Evolutionary conservation across 2,113 vertebrate genomes (phyloP).

Genomic region (Phrynocephalus versicolor): DNA sequence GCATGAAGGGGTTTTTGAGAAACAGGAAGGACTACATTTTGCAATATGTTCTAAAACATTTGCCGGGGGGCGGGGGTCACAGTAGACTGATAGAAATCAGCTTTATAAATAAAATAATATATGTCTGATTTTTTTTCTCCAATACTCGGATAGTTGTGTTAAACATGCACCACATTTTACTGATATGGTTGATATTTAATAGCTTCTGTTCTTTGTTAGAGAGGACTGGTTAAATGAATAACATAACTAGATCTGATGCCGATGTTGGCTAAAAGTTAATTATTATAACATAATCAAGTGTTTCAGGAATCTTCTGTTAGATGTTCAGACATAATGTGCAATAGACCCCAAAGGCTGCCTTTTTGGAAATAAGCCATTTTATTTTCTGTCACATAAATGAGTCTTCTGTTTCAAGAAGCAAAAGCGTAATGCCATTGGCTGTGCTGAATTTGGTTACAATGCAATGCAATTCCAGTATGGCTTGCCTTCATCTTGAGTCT

Average conservation of each 20-base stretch:
- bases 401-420: slow-evolving; percentile 16
- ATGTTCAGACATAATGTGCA: background rate
- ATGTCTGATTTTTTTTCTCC: background rate
- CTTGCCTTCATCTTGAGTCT: background rate
- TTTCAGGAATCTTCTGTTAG: background rate
- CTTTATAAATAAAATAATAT: background rate
- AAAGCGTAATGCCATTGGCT: background rate
- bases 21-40: background rate
- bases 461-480: background rate
- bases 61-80: background rate
- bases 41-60: background rate
- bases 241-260: background rate
- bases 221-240: background rate
- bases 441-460: background rate
- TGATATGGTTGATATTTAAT: background rate
- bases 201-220: background rate
- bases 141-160: background rate
- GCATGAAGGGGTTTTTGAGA: background rate
- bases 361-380: background rate
- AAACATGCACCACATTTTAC: background rate
- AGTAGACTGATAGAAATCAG: background rate
- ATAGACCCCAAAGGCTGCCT: background rate
- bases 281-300: background rate
- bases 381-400: background rate
- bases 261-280: background rate